Evolutionary conservation across 2,797 vertebrate species (phyloP), one percentile per base, ranked within the genome.

Genomic region (Meda fulgida): DNA sequence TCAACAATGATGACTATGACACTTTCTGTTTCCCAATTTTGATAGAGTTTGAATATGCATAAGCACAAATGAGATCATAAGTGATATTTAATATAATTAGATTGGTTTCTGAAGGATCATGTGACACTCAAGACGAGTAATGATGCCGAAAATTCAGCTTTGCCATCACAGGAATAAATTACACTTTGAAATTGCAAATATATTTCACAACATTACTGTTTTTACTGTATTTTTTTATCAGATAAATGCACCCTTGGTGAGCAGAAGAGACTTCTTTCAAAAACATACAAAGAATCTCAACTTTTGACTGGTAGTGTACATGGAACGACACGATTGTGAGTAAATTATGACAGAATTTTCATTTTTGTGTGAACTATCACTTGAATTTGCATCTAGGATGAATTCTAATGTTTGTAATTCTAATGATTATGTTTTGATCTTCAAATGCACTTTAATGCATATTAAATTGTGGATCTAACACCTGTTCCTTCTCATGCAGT

Each of bases 391-490:
- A 21, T 14, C 16, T 10, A 31, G 13, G 40, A 10, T 10, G 18
- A 66, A 31, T 48, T 79, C 1, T 29, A 21, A 26, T n/a, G 51
- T 31, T 34, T 53, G 3, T 34, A 34, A 46, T 67, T 79, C n/a
- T 21, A 8, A 11, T 43, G 23, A 60, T 11, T 9, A 16, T 43
- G 9, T 48, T 55, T 36, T 31, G 26, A 69, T 80, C 43, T 80
- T 80, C 40, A 69, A 69, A 34, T 67, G 19, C 63, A 14, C 19
- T 76, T 76, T 58, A 58, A n/a, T 51, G 55, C 23, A n/a, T 34
- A 66, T 36, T 31, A 85, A 72, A 51, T 70, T 70, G 26, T 40
- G 65, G 40, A 71, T 70, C 55, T 40, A 19, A 48, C 75, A 65
- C 55, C 38, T 71, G 51, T 81, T 26, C 16, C 72, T 72, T 75